These are phyloP conservation scores for Uropsilus gracilis DNA, from an alignment of 2,113 vertebrate genomes.

Conservation along the genomic window DNA sequence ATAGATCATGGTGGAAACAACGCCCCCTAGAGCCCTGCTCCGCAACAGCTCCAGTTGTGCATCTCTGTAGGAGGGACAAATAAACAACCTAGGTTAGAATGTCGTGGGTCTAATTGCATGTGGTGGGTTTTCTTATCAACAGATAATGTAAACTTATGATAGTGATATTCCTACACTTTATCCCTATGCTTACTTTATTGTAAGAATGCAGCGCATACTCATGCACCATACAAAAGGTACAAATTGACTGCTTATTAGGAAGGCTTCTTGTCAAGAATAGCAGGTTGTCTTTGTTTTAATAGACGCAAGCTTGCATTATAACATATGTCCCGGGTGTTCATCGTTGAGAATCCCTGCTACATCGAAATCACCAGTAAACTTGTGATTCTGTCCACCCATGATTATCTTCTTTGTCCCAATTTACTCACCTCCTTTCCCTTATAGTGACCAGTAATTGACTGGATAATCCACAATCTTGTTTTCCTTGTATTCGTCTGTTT, in stretches of 20 bases:
- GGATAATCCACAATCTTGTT: too few relatives aligned
- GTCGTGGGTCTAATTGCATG: neutral
- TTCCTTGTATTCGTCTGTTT: too few relatives aligned
- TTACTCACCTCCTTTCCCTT: too few relatives aligned
- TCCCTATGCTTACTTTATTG: neutral
- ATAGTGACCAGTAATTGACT: too few relatives aligned
- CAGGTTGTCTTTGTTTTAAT: neutral
- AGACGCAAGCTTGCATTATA: too few relatives aligned
- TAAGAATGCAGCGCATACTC: neutral
- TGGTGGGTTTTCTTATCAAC: too few relatives aligned
- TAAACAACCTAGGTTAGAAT: neutral
- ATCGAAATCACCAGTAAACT: too few relatives aligned
- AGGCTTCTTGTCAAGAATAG: neutral
- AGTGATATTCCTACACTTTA: neutral
- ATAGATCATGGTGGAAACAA: rapidly evolving
- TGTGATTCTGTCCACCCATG: too few relatives aligned
- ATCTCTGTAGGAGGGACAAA: rapidly evolving
- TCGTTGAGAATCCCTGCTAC: too few relatives aligned
- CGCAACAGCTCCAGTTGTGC: rapidly evolving
- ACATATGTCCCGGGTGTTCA: too few relatives aligned
- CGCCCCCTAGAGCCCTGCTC: neutral
- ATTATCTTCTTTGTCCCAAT: too few relatives aligned
- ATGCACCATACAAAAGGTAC: neutral
- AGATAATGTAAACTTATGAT: too few relatives aligned
- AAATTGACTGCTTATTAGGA: neutral